A percentile compares a stretch with the other conserved stretches of the same genome.
These are phyloP conservation scores for Amiota mariae DNA, from an alignment of 2,888 invertebrate species.

Conservation along the genomic window DNA sequence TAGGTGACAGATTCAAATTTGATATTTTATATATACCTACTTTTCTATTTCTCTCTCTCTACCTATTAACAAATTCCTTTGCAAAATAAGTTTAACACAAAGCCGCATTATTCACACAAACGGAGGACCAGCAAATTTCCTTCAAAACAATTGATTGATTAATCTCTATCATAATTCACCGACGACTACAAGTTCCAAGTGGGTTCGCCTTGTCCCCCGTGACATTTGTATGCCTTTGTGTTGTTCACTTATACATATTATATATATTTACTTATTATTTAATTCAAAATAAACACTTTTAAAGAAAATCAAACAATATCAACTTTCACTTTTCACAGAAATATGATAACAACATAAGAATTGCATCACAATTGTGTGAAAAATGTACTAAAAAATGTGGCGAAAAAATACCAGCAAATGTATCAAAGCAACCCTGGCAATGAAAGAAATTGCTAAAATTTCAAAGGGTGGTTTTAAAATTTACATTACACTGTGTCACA, in stretches of 20 bases:
- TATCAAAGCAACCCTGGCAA: too few species aligned
- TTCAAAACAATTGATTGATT: slow-evolving; percentile 2
- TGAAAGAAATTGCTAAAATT: too few species aligned
- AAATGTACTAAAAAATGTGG: too few species aligned
- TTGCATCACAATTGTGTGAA: slow-evolving; percentile 10
- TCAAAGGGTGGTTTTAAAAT: too few species aligned
- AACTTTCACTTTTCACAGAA: slow-evolving; percentile 8
- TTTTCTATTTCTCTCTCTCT: too few species aligned
- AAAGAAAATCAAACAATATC: neutral
- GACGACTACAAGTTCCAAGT: neutral
- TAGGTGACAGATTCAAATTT: neutral
- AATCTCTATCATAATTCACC: neutral
- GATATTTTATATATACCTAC: too few species aligned
- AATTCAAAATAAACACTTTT: too few species aligned
- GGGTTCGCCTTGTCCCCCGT: neutral
- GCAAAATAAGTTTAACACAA: too few species aligned
- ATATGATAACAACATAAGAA: slow-evolving; percentile 1
- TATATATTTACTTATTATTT: neutral
- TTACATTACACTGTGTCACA: too few species aligned
- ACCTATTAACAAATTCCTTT: too few species aligned
- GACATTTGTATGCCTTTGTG: slow-evolving; percentile 4
- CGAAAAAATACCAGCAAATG: too few species aligned
- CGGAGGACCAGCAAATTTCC: neutral
- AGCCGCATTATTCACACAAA: too few species aligned
- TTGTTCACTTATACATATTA: neutral